These are phyloP conservation scores for Pyrocoelia pectoralis DNA, from an alignment of 2,888 invertebrate species.

Conservation along the genomic window DNA sequence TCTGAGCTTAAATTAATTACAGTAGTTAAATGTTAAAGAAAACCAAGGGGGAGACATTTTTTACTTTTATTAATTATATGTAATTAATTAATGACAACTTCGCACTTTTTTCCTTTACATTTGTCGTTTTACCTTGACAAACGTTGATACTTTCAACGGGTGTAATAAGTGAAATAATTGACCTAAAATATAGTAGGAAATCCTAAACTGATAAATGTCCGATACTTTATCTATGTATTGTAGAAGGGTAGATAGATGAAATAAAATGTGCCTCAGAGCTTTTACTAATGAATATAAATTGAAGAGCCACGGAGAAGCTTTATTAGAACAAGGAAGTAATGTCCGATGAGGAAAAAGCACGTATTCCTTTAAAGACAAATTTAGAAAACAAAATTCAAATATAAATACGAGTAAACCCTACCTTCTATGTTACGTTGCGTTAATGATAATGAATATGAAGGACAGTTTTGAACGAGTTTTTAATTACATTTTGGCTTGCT, in stretches of 20 bases:
- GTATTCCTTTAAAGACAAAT: conserved; percentile 25
- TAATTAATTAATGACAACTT: neutral
- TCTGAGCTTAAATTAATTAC: neutral
- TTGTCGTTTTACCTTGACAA: too few species aligned
- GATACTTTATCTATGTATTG: conserved; percentile 28
- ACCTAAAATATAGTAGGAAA: conserved; percentile 2
- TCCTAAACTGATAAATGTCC: conserved; percentile 32
- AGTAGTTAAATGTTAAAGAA: neutral
- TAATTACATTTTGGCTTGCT: conserved; percentile 44
- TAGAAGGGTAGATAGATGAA: conserved; percentile 37
- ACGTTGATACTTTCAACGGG: neutral
- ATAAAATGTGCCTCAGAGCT: conserved; percentile 48
- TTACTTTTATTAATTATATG: neutral
- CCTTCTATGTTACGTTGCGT: neutral
- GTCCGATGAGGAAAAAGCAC: conserved; percentile 30
- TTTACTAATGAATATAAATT: conserved; percentile 52
- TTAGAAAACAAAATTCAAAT: neutral
- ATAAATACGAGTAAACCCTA: too few species aligned
- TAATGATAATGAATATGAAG: neutral
- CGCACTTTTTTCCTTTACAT: too few species aligned
- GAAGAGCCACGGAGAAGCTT: conserved; percentile 42
- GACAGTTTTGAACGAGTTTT: conserved; percentile 25
- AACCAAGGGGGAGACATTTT: neutral
- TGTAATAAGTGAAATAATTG: neutral
- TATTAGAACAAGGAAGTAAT: conserved; percentile 34